A percentile compares a stretch with the other conserved stretches of the same genome.
Conservation (phyloP, 1,140 invertebrate genomes). For the Drosophila triauraria region DNA sequence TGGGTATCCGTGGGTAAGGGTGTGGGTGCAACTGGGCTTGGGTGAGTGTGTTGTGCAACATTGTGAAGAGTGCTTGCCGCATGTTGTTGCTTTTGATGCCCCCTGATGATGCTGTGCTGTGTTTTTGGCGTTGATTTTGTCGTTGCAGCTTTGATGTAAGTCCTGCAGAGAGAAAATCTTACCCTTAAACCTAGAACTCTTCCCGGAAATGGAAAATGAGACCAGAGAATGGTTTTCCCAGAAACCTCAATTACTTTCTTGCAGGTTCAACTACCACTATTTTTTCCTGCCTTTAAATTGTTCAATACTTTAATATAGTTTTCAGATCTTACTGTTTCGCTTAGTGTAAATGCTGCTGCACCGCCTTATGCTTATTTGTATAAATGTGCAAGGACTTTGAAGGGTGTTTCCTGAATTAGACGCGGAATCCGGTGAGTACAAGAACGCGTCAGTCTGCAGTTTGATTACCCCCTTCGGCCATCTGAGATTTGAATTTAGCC, state of each 20-base stretch:
- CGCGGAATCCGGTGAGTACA: background rate
- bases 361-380: background rate
- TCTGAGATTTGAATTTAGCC: background rate
- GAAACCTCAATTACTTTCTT: background rate
- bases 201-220: background rate
- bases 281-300: too few species aligned
- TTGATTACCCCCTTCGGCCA: background rate
- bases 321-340: too few species aligned
- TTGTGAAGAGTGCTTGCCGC: constrained; percentile 45
- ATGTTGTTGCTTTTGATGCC: background rate
- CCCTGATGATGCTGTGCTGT: constrained; percentile 17
- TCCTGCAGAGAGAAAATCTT: background rate
- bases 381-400: background rate
- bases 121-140: constrained; percentile 33
- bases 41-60: constrained; percentile 44
- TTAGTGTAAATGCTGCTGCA: background rate
- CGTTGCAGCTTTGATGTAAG: constrained; percentile 22
- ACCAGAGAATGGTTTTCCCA: background rate
- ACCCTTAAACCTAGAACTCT: background rate
- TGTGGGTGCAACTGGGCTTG: constrained; percentile 15
- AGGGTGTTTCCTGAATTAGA: constrained; percentile 15
- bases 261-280: too few species aligned
- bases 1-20: constrained; percentile 11
- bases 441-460: background rate
- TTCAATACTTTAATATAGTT: too few species aligned